phyloP scores from a whole-genome alignment of 2,888 invertebrate species.

The Acanthopleura granulata region DNA sequence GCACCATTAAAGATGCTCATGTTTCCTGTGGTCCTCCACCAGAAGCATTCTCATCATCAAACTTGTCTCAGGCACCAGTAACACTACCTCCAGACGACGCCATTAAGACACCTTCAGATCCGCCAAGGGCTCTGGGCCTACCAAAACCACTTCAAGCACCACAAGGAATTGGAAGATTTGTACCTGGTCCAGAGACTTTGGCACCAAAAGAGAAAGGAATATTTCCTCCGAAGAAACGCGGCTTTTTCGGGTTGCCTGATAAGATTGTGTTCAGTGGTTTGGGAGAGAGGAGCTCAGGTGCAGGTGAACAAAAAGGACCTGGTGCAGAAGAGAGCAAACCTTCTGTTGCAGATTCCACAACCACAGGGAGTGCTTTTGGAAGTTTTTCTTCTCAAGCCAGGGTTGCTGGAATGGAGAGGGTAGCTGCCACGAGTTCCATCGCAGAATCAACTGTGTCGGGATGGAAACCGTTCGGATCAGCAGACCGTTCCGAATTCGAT shows the following conservation, averaged over 20 bases:
- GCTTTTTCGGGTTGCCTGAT: constrained; percentile 2
- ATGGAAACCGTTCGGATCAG: background rate
- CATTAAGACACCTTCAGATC: too few species aligned
- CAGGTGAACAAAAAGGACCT: background rate
- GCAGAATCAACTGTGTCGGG: background rate
- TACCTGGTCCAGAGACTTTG: too few species aligned
- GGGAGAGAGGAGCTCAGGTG: background rate
- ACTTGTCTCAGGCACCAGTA: too few species aligned
- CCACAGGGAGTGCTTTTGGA: background rate
- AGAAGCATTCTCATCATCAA: too few species aligned
- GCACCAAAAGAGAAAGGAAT: background rate
- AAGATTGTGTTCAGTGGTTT: background rate
- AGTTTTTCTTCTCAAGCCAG: background rate
- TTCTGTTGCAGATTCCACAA: background rate
- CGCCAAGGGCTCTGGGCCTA: too few species aligned
- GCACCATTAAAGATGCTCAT: too few species aligned
- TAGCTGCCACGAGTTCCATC: background rate
- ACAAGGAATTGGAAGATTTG: too few species aligned
- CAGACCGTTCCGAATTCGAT: background rate
- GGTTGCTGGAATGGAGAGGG: background rate
- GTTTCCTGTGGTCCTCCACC: too few species aligned
- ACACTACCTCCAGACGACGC: too few species aligned
- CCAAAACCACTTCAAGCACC: too few species aligned
- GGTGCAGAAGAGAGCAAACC: background rate
- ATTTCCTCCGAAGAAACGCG: constrained; percentile 13